Conservation (phyloP, 1,140 invertebrate genomes). For the Planococcus citri region DNA sequence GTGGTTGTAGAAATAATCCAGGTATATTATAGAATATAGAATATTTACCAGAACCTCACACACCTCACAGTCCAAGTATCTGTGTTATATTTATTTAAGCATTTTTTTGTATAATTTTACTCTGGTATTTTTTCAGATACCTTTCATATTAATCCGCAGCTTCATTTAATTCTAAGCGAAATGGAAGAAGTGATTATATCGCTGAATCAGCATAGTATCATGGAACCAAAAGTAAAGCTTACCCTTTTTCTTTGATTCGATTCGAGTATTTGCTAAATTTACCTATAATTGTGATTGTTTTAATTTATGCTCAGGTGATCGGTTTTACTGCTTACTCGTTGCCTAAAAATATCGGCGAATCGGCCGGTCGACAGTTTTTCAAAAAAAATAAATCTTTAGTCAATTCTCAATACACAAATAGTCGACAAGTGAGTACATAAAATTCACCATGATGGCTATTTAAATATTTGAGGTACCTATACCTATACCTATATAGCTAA, state of each 20-base stretch:
- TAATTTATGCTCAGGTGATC: slow-evolving; percentile 48
- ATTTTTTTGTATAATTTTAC: background rate
- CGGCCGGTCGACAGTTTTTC: slow-evolving; percentile 61
- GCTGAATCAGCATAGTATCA: slow-evolving; percentile 77
- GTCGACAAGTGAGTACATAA: slow-evolving; percentile 72
- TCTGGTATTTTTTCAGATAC: slow-evolving; percentile 52
- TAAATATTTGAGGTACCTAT: background rate
- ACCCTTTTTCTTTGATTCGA: background rate
- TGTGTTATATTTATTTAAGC: background rate
- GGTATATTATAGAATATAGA: slow-evolving; percentile 36
- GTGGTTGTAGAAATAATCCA: slow-evolving; percentile 79
- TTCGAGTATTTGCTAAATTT: background rate
- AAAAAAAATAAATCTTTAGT: slow-evolving; percentile 77
- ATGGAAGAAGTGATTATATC: slow-evolving; percentile 76
- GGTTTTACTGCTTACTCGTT: slow-evolving; percentile 81
- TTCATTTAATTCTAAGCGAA: slow-evolving; percentile 66
- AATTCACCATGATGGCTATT: slow-evolving; percentile 21
- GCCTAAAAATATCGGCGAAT: slow-evolving; percentile 53
- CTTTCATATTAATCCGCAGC: slow-evolving; percentile 86
- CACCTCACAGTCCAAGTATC: too few species aligned
- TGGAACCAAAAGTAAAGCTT: slow-evolving; percentile 63
- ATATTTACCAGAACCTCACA: too few species aligned
- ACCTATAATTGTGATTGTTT: background rate
- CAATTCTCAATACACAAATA: slow-evolving; percentile 86
- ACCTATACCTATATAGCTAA: background rate